Base-by-base conservation (phyloP, 2,113 vertebrate species). In the Lucifuga dentata region DNA sequence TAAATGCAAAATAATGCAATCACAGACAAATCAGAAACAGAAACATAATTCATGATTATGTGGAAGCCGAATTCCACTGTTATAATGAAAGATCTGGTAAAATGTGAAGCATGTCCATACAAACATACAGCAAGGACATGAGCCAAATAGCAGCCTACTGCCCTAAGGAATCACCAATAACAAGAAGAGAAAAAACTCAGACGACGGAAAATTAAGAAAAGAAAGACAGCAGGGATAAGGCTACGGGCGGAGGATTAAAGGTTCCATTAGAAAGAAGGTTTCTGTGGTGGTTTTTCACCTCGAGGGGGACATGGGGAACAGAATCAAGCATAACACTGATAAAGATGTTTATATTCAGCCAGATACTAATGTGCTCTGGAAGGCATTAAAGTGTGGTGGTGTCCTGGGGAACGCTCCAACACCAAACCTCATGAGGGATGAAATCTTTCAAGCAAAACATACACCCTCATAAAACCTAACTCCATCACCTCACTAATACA, bases 381-480 rank as follows among this genome's bases (percentile, higher is more conserved):
- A 68, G 46, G 73, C 57, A n/a, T 29, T 12, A 35, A 56, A 17
- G 12, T 11, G 16, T 16, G 0, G 24, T 15, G 9, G 17, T 13
- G 26, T 63, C 62, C 62, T 53, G 38, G 71, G 35, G 65, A 59
- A 55, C 8, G 44, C 12, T 23, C 8, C 44, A 12, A 46, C 20
- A 21, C 20, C 33, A 53, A 64, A 16, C 23, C 19, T 51, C 43
- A 32, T 5, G 2, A 20, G 51, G 50, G 73, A 74, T 11, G 0
- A 53, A 65, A 51, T 69, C 43, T 77, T 58, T 80, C 58, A 75
- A 62, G 62, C 26, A 20, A 64, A 63, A 59, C 59, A 36, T 20
- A 24, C 63, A 67, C 6, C 5, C n/a, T 41, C 44, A 67, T 16
- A 64, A 63, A 53, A 12, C 13, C 13, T 2, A 9, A 41, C 15